A percentile compares a stretch with the other conserved stretches of the same genome.
These are phyloP conservation scores for Limanda limanda DNA, from an alignment of 2,113 vertebrate genomes.

Conservation along the genomic window DNA sequence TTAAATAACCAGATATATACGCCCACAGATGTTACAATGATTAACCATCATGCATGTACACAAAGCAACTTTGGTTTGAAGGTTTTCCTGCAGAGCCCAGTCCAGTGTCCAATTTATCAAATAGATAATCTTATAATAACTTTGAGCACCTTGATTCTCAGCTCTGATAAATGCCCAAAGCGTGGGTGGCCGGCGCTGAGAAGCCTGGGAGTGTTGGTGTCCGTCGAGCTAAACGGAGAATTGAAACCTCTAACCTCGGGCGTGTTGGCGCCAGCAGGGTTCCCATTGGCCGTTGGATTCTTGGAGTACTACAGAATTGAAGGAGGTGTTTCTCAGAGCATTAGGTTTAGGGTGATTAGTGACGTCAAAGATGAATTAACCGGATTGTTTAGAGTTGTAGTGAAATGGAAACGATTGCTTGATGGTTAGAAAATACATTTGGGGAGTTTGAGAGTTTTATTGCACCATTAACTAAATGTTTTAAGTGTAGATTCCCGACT, in stretches of 20 bases:
- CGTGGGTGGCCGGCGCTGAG: conserved; percentile 26
- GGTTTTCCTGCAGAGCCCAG: background rate
- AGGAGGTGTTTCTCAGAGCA: background rate
- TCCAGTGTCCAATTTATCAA: background rate
- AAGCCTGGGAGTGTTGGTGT: conserved; percentile 32
- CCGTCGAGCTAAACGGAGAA: conserved; percentile 24
- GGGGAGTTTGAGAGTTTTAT: too few relatives aligned
- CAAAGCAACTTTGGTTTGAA: conserved; percentile 21
- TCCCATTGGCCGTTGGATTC: conserved; percentile 20
- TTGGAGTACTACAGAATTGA: conserved; percentile 2
- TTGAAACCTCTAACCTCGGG: conserved; percentile 34
- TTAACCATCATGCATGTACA: conserved; percentile 53
- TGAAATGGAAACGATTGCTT: background rate
- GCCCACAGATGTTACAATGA: conserved; percentile 69
- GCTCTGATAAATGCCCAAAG: conserved; percentile 6
- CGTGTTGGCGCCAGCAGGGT: background rate
- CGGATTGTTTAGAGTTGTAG: too few relatives aligned
- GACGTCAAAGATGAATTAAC: background rate
- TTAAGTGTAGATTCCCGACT: too few relatives aligned
- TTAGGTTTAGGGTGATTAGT: too few relatives aligned
- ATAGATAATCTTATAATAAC: conserved; percentile 34
- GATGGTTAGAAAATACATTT: background rate
- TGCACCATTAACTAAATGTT: too few relatives aligned
- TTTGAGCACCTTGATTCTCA: conserved; percentile 13
- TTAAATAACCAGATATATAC: conserved; percentile 46